Evolutionary conservation across 92 coral and sea anemone species (phyloP).

Genomic region (Epizoanthus illoricatus): DNA sequence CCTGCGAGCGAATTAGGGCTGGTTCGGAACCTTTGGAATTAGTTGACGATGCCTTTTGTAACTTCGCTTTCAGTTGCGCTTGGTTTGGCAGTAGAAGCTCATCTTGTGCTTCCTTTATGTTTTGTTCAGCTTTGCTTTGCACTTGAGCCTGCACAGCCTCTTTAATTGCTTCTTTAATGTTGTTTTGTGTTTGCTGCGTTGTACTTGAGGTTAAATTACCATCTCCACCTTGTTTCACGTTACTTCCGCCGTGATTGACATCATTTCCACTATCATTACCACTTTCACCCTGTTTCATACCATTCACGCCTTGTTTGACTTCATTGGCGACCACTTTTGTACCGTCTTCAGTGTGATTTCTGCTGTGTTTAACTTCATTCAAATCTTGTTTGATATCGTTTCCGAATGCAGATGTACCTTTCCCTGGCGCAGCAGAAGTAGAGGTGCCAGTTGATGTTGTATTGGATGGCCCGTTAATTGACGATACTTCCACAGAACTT

Average conservation of each 20-base stretch:
- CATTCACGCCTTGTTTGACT: constrained; percentile 4
- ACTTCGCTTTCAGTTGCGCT: background rate
- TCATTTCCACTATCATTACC: background rate
- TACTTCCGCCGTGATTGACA: background rate
- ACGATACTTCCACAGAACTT: background rate
- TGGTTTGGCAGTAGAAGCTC: background rate
- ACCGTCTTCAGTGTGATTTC: background rate
- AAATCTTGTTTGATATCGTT: background rate
- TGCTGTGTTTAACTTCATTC: background rate
- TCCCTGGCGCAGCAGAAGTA: background rate
- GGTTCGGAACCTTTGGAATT: background rate
- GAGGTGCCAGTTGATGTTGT: background rate
- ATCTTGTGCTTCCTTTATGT: constrained; percentile 31
- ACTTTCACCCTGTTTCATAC: background rate
- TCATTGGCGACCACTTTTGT: background rate
- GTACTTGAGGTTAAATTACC: background rate
- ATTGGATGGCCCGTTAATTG: background rate
- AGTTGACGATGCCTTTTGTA: background rate
- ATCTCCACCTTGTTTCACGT: background rate
- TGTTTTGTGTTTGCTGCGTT: background rate
- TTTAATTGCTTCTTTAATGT: constrained; percentile 34
- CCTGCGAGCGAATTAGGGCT: background rate
- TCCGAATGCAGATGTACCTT: background rate
- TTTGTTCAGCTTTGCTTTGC: constrained; percentile 11
- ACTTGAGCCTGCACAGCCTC: constrained; percentile 29